A percentile compares a stretch with the other conserved stretches of the same genome.
Conservation (phyloP, 1,140 invertebrate genomes). For the Drosophila ananassae region DNA sequence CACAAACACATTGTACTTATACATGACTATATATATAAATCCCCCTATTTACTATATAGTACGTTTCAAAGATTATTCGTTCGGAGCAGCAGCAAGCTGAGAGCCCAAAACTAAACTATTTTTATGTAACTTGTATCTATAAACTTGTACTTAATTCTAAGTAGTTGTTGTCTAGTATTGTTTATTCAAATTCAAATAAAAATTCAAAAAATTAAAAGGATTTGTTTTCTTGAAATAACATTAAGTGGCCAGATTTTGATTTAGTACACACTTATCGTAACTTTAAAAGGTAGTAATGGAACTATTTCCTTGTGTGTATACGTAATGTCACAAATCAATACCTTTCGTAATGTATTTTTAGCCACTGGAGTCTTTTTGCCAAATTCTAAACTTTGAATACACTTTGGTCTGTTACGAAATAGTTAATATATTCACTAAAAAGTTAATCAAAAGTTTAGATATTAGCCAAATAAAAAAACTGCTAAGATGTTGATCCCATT, state of each 20-base stretch:
- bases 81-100: constrained; percentile 25
- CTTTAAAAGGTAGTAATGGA: no score
- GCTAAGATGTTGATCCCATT: no score
- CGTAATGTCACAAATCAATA: no score
- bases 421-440: no score
- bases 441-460: no score
- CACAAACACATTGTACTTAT: constrained; percentile 59
- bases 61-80: constrained; percentile 47
- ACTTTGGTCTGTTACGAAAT: no score
- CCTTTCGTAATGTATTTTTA: no score
- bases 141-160: constrained; percentile 70
- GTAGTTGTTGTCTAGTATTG: constrained; percentile 82
- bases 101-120: constrained; percentile 52
- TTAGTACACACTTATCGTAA: no score
- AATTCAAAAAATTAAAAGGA: constrained; percentile 16
- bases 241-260: not conserved
- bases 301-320: no score
- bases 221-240: not conserved
- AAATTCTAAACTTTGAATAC: no score
- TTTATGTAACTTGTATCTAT: constrained; percentile 75
- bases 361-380: no score
- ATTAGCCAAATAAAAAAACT: no score
- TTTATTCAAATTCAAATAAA: constrained; percentile 80
- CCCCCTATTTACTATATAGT: constrained; percentile 33
- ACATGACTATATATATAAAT: constrained; percentile 45